Evolutionary conservation across 2,888 invertebrate genomes (phyloP), one percentile per base, ranked within the genome.

Genomic region (Cosmia pyralina): DNA sequence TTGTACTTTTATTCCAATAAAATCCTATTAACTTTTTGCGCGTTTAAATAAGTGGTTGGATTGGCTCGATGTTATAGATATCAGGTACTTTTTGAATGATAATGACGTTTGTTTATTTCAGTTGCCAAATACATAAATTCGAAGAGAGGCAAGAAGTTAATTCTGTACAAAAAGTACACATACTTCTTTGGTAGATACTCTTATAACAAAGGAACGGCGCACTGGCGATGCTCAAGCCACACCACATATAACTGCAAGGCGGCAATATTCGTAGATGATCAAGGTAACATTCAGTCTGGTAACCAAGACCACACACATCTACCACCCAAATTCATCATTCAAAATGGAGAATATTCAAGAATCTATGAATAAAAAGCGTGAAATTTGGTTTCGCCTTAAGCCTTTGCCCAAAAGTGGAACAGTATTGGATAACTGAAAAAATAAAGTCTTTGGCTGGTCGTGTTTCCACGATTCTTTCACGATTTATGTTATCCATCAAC

Each of bases 281-380:
- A 53, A 22, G 46, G 22, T 44, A 28, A 28, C 17, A 68, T 79
- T 58, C 15, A 38, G 4, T 28, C 64, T 46, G 67, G 63, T 2
- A 60, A 34, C 6, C 19, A 4, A 0, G 2, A 15, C 0, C 79
- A 79, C 50, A 81, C 22, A 5, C 80, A 79, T 60, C 34, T n/a
- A 34, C 69, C 78, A 34, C 76, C 76, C 3, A 66, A 50, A 19
- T 79, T 59, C 38, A 22, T 17, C 13, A n/a, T 57, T 0, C 7
- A 19, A 10, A 46, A 83, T 28, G 82, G 79, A 11, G 15, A 71
- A 41, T 82, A 77, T 66, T 5, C 72, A 44, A 66, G 67, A 69
- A 53, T 44, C 8, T 68, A 41, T n/a, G 8, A 52, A 44, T 50
- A 28, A 34, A 34, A 41, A 41, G 1, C 15, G 4, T 66, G 7